Conservation (phyloP, 2,888 invertebrate genomes). For the Lapara coniferarum region DNA sequence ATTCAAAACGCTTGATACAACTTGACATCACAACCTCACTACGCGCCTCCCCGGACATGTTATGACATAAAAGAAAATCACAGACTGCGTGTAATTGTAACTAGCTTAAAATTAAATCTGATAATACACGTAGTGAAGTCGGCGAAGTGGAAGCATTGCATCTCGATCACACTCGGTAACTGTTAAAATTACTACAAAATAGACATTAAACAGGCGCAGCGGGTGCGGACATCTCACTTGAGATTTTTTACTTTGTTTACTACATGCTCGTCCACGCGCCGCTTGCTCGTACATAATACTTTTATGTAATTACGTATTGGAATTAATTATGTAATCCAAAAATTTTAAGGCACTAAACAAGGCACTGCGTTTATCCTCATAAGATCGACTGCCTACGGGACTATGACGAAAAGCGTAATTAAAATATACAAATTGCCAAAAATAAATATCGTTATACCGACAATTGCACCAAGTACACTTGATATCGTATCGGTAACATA, state of each 20-base stretch:
- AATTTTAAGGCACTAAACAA: conserved; percentile 57
- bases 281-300: conserved; percentile 39
- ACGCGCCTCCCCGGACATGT: conserved; percentile 38
- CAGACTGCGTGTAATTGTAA: conserved; percentile 46
- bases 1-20: conserved; percentile 33
- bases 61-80: conserved; percentile 42
- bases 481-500: conserved; percentile 32
- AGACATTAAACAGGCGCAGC: conserved; percentile 37
- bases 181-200: conserved; percentile 42
- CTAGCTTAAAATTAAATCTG: conserved; percentile 31
- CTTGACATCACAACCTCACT: conserved; percentile 38
- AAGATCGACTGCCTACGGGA: conserved; percentile 60
- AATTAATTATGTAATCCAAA: conserved; percentile 35
- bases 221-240: conserved; percentile 12
- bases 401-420: conserved; percentile 72
- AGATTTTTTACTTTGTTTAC: neutral
- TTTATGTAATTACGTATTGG: conserved; percentile 40
- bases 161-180: conserved; percentile 54
- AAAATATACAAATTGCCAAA: conserved; percentile 39
- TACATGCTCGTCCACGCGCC: conserved; percentile 34
- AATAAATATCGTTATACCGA: conserved; percentile 31
- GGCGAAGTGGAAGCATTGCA: conserved; percentile 39
- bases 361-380: conserved; percentile 55
- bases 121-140: conserved; percentile 40
- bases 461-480: conserved; percentile 35